Evolutionary conservation across 2,113 vertebrate species (phyloP), one percentile per base, ranked within the genome.

Genomic region (Seriola aureovittata): DNA sequence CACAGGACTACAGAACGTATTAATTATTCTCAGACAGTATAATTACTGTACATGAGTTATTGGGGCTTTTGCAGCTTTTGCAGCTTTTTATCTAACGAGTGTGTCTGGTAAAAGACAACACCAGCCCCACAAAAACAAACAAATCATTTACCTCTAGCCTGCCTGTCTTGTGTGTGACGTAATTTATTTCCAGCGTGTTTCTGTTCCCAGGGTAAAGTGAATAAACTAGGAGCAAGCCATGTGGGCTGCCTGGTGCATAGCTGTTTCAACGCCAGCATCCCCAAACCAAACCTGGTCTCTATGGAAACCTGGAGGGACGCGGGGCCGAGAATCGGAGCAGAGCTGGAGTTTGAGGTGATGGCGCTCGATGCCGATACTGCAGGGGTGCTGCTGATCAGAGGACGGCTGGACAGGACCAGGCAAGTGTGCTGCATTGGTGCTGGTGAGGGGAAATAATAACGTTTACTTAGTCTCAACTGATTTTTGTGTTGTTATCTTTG

Each of bases 191-290:
- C 21, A 5, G 21, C 54, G 4, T 58, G 29, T 17, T 32, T 42
- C 32, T 80, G 0, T 81, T 40, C 65, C 32, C 80, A 99, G 98
- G 98, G 98, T 34, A 91, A 92, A 36, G 97, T 99, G 71, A 99
- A 99, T 89, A 99, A 99, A 93, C 93, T 99, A 4, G 97, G 96
- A 1, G 92, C 94, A 10, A 96, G 96, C 83, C 97, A 99, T 3
- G 96, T 97, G 64, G 98, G 98, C 65, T 99, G 98, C 84, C 91
- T 99, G 70, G 97, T 99, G 40, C 97, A 99, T 10, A 95, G 97
- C 17, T 99, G 97, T 83, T 99, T 99, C 87, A 99, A 99, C 66
- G 98, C 97, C 65, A 97, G 97, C 64, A 96, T 99, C 55, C 95
- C 96, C 36, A 98, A 96, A 80, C 98, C 98, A 11, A 92, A 91